phyloP scores from a whole-genome alignment of 2,888 invertebrate species.

The Drosophila flavopinicola region DNA sequence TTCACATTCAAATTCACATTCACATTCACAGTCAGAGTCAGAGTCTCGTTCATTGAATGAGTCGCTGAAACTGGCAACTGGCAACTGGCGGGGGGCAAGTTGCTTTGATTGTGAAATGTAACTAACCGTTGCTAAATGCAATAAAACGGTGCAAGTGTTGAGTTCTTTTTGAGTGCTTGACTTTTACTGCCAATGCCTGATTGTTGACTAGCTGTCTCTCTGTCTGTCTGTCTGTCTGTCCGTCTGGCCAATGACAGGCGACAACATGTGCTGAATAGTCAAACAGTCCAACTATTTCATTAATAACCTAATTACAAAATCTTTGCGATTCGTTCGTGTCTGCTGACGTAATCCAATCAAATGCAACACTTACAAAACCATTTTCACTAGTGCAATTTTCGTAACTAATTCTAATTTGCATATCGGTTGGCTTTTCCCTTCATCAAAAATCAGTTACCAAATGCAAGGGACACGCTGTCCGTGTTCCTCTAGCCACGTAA shows the following conservation, averaged over 20 bases:
- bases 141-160: conserved; percentile 64
- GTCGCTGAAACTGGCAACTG: background rate
- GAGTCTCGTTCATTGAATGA: conserved; percentile 28
- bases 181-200: conserved; percentile 42
- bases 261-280: conserved; percentile 15
- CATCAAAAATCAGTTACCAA: background rate
- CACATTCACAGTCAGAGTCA: background rate
- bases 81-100: background rate
- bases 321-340: background rate
- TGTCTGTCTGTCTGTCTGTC: background rate
- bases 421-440: background rate
- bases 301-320: too few species aligned
- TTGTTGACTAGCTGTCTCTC: conserved; percentile 4
- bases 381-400: background rate
- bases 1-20: background rate
- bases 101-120: conserved; percentile 54
- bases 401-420: background rate
- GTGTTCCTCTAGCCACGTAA: conserved; percentile 26
- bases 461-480: background rate
- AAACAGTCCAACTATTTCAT: too few species aligned
- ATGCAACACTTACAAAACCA: background rate
- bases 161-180: conserved; percentile 38
- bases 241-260: background rate
- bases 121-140: conserved; percentile 71
- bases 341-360: background rate